A percentile compares a stretch with the other conserved stretches of the same genome.
phyloP scores from a whole-genome alignment of 2,797 vertebrate genomes.

The Odontamblyopus rebecca region DNA sequence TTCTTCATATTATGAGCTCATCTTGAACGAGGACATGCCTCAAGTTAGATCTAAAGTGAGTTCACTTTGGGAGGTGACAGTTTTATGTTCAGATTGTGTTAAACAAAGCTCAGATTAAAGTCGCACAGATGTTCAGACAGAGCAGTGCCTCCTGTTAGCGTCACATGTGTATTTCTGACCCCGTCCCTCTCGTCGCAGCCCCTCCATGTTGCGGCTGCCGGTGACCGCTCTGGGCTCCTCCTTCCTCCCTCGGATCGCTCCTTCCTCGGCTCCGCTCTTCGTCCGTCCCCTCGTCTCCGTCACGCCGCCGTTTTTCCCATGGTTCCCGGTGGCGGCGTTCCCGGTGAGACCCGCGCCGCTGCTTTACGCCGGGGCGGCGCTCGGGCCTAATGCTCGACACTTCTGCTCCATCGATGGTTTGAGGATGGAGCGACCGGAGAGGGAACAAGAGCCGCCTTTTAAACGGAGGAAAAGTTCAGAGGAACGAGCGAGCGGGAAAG shows the following conservation, averaged over 20 bases:
- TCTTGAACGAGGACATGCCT: too few relatives aligned
- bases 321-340: slow-evolving; percentile 20
- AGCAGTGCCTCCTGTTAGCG: too few relatives aligned
- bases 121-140: too few relatives aligned
- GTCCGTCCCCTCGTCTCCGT: not conserved
- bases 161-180: too few relatives aligned
- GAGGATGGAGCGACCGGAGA: slow-evolving; percentile 55
- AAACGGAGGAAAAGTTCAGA: slow-evolving; percentile 81
- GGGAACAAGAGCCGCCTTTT: slow-evolving; percentile 74
- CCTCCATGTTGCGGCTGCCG: slow-evolving; percentile 83
- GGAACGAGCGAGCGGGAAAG: slow-evolving; percentile 60
- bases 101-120: too few relatives aligned
- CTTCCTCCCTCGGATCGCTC: slow-evolving; percentile 54
- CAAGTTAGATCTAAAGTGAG: too few relatives aligned
- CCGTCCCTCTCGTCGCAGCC: slow-evolving; percentile 52
- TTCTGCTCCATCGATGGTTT: slow-evolving; percentile 19
- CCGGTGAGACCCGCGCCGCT: not conserved
- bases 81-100: too few relatives aligned
- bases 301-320: slow-evolving; percentile 27
- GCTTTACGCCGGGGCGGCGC: not conserved
- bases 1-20: too few relatives aligned
- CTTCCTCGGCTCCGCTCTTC: not conserved
- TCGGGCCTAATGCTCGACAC: not conserved
- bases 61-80: too few relatives aligned
- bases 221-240: slow-evolving; percentile 79